These are phyloP conservation scores for Hafferia zeledoni DNA, from an alignment of 2,797 vertebrate species.

Conservation along the genomic window DNA sequence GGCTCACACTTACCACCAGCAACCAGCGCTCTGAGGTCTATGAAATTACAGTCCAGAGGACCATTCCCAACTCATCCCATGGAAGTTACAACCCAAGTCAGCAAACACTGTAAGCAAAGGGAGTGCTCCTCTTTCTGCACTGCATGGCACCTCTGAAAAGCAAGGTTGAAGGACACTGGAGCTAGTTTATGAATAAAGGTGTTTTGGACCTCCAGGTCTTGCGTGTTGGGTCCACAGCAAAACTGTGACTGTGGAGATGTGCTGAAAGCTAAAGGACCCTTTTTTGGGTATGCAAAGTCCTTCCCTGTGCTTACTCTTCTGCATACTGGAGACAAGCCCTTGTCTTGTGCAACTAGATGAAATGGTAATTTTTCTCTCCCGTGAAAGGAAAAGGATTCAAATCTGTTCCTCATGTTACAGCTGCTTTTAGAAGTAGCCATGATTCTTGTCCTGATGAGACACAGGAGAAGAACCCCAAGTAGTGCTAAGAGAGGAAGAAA, in stretches of 20 bases:
- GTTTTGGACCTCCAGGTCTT: background rate
- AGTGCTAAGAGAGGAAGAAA: background rate
- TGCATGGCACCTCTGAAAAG: background rate
- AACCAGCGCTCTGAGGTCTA: background rate
- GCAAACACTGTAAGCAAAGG: background rate
- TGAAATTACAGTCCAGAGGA: background rate
- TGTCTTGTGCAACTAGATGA: background rate
- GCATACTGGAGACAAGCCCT: background rate
- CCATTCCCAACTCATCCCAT: background rate
- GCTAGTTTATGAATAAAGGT: background rate
- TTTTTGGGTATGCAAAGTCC: background rate
- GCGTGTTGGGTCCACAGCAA: background rate
- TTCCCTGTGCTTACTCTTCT: background rate
- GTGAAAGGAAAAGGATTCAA: background rate
- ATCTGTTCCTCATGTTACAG: background rate
- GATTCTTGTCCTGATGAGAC: background rate
- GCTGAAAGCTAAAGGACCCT: background rate
- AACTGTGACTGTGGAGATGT: background rate
- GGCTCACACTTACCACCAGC: background rate
- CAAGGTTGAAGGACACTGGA: background rate
- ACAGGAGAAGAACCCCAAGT: background rate
- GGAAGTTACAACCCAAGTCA: background rate
- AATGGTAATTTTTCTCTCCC: background rate
- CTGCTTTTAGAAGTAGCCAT: background rate
- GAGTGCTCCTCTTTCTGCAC: background rate